A percentile compares a stretch with the other conserved stretches of the same genome.
Conservation (phyloP, 2,113 vertebrate species). For the Thunnus maccoyii region DNA sequence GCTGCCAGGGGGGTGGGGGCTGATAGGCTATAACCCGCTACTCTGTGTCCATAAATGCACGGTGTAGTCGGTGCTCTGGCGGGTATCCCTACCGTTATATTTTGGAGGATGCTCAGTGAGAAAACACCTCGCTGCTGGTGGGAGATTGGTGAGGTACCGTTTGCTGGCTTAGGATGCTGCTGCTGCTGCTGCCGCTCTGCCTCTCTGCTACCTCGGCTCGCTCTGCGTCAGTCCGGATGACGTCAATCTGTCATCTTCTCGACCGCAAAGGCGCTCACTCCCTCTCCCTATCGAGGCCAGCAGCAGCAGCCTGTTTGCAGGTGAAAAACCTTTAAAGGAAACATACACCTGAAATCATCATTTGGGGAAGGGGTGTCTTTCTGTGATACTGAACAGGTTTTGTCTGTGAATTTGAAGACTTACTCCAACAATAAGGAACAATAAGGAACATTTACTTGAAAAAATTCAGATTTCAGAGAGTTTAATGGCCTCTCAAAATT, state of each 20-base stretch:
- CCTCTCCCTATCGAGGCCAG: slow-evolving; percentile 14
- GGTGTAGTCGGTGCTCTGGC: background rate
- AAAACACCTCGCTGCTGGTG: slow-evolving; percentile 55
- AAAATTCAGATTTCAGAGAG: too few relatives aligned
- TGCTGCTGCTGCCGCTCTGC: slow-evolving; percentile 59
- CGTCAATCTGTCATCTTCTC: slow-evolving; percentile 79
- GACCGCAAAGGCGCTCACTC: slow-evolving; percentile 60
- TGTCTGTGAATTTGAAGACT: too few relatives aligned
- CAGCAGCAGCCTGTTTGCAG: slow-evolving; percentile 18
- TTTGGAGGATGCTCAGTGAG: slow-evolving; percentile 72
- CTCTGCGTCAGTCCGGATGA: slow-evolving; percentile 82
- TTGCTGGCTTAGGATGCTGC: slow-evolving; percentile 60
- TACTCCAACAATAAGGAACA: too few relatives aligned
- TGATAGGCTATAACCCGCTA: background rate
- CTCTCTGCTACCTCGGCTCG: slow-evolving; percentile 46
- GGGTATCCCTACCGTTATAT: slow-evolving; percentile 81
- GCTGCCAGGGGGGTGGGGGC: background rate
- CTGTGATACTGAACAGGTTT: too few relatives aligned
- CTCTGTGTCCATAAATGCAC: background rate
- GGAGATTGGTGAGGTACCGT: slow-evolving; percentile 43
- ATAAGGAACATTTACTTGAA: too few relatives aligned
- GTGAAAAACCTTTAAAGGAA: slow-evolving; percentile 32
- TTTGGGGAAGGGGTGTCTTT: too few relatives aligned
- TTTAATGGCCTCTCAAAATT: too few relatives aligned
- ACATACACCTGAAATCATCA: background rate